Evolutionary conservation across 2,888 invertebrate genomes (phyloP).

Genomic region (Rhorus exstirpatorius): DNA sequence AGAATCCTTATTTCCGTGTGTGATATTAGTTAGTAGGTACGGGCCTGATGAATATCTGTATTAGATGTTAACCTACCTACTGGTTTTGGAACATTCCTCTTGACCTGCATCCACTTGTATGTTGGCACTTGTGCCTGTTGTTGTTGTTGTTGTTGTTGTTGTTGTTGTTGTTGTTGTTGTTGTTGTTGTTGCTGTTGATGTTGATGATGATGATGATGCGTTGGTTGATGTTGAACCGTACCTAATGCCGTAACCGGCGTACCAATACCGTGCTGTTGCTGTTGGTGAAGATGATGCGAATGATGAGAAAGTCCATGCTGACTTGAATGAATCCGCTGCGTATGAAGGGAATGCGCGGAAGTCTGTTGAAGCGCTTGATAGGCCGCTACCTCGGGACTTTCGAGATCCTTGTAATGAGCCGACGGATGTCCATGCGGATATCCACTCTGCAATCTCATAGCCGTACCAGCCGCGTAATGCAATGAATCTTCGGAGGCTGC

Average conservation of each 20-base stretch:
- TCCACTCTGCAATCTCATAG: constrained; percentile 84
- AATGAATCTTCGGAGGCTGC: constrained; percentile 73
- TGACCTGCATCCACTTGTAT: constrained; percentile 99
- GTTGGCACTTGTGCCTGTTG: constrained; percentile 92
- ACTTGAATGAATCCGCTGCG: constrained; percentile 58
- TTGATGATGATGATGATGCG: constrained; percentile 81
- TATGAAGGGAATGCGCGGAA: constrained; percentile 76
- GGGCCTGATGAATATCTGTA: constrained; percentile 38
- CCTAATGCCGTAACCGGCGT: constrained; percentile 69
- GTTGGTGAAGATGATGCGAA: constrained; percentile 84
- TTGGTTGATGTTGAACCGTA: constrained; percentile 80
- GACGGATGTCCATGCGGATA: constrained; percentile 80
- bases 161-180: constrained; percentile 77
- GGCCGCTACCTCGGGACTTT: constrained; percentile 84
- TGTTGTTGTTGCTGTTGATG: constrained; percentile 84
- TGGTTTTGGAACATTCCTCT: constrained; percentile 98
- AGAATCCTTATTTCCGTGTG: neutral
- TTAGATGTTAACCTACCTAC: constrained; percentile 89
- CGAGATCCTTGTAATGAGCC: constrained; percentile 88
- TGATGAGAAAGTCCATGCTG: constrained; percentile 74
- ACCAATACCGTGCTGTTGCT: constrained; percentile 82
- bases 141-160: constrained; percentile 86
- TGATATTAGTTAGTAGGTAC: neutral
- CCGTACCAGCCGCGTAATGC: constrained; percentile 66
- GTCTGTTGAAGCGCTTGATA: constrained; percentile 84